Evolutionary conservation across 2,113 vertebrate genomes (phyloP).

Genomic region (Oxyruncus cristatus): DNA sequence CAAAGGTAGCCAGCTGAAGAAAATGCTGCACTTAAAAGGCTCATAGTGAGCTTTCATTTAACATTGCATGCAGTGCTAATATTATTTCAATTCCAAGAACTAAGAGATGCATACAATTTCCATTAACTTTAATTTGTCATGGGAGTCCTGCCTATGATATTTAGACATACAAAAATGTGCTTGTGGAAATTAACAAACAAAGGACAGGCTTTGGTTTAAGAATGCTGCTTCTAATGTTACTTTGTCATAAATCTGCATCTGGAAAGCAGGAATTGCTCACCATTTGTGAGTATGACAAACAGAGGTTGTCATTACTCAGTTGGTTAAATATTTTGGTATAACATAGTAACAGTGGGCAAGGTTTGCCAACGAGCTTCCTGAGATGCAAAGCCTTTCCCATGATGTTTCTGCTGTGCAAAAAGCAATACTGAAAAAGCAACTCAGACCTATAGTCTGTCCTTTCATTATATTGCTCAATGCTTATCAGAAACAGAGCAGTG

Average conservation of each 20-base stretch:
- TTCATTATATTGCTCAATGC: background rate
- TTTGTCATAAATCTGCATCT: background rate
- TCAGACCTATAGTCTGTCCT: background rate
- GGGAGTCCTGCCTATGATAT: background rate
- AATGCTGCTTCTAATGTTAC: background rate
- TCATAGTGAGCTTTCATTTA: background rate
- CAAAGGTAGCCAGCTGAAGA: slow-evolving; percentile 17
- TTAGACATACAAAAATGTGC: background rate
- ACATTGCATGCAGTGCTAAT: background rate
- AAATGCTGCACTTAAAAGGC: slow-evolving; percentile 47
- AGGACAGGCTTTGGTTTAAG: background rate
- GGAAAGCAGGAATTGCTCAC: background rate
- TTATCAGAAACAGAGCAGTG: background rate
- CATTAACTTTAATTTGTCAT: background rate
- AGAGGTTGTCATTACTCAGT: background rate
- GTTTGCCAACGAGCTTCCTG: background rate
- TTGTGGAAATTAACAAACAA: slow-evolving; percentile 21
- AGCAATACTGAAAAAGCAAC: background rate
- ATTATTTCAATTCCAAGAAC: background rate
- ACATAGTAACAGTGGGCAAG: background rate
- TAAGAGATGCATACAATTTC: background rate
- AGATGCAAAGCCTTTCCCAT: background rate
- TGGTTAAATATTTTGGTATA: slow-evolving; percentile 31
- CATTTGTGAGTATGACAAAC: background rate
- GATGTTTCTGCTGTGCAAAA: background rate